A percentile compares a stretch with the other conserved stretches of the same genome.
phyloP scores from a whole-genome alignment of 2,888 invertebrate species.

The Geotrupes spiniger region DNA sequence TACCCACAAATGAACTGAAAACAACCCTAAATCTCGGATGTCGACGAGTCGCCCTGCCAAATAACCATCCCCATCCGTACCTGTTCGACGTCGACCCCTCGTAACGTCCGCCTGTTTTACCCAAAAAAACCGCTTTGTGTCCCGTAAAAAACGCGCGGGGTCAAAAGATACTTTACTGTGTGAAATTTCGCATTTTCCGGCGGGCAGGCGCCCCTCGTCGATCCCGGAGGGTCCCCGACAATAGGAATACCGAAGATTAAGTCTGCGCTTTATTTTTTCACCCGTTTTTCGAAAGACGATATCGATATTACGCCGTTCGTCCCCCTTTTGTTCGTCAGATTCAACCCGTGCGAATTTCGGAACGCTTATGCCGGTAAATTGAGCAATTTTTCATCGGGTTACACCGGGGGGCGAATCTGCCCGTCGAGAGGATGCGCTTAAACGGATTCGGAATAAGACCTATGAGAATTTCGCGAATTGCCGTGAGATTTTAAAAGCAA shows the following conservation, averaged over 20 bases:
- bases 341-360: slow-evolving; percentile 20
- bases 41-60: slow-evolving; percentile 11
- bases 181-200: slow-evolving; percentile 46
- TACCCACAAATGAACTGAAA: slow-evolving; percentile 45
- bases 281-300: slow-evolving; percentile 45
- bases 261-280: slow-evolving; percentile 20
- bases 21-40: slow-evolving; percentile 38
- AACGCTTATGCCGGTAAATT: slow-evolving; percentile 31
- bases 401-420: slow-evolving; percentile 10
- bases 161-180: slow-evolving; percentile 38
- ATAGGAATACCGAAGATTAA: slow-evolving; percentile 27
- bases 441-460: no score
- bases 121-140: slow-evolving; percentile 21
- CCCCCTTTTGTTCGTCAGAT: slow-evolving; percentile 4
- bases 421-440: no score
- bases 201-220: slow-evolving; percentile 38
- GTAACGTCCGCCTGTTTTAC: slow-evolving; percentile 9
- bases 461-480: no score
- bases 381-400: slow-evolving; percentile 37
- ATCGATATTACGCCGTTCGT: slow-evolving; percentile 43
- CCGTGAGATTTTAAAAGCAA: slow-evolving; percentile 15
- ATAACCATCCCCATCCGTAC: slow-evolving; percentile 5
- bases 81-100: background rate
- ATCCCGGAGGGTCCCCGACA: slow-evolving; percentile 34
- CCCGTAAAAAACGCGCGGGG: slow-evolving; percentile 21